Conservation (phyloP, 1,140 invertebrate species). For the Leptestheria dahalacensis region DNA sequence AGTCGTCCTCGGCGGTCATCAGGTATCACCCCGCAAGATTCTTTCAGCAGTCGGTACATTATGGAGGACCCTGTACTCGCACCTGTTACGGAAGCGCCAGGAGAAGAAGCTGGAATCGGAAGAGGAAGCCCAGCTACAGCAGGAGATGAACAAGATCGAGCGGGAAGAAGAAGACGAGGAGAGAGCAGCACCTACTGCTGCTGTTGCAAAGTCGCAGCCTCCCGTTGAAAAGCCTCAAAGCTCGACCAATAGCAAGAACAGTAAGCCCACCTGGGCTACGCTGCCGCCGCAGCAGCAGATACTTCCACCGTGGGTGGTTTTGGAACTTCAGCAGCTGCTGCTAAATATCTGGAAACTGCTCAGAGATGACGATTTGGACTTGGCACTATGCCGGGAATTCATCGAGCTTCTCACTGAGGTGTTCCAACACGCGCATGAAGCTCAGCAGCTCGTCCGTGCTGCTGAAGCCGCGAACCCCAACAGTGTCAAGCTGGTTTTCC, state of each 20-base stretch:
- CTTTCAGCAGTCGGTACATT: slow-evolving; percentile 1
- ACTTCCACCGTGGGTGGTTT: not conserved
- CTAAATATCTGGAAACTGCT: slow-evolving; percentile 1
- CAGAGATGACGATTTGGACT: not conserved
- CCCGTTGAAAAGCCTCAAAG: not conserved
- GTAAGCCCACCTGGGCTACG: not conserved
- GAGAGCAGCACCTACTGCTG: not conserved
- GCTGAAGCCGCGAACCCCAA: not conserved
- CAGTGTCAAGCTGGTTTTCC: not conserved
- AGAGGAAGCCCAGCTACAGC: not conserved
- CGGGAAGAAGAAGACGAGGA: not conserved
- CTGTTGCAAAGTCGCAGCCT: not conserved
- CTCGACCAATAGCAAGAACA: not conserved
- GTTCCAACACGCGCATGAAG: not conserved
- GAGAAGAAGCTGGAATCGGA: not conserved
- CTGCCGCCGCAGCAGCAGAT: slow-evolving; percentile 1
- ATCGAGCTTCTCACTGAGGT: not conserved
- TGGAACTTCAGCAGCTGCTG: slow-evolving; percentile 1
- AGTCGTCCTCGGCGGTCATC: not conserved
- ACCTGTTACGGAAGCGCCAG: slow-evolving; percentile 2
- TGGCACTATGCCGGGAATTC: not conserved
- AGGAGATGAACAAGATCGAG: not conserved
- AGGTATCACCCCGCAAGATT: not conserved
- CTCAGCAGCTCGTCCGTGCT: not conserved
- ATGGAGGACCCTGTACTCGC: slow-evolving; percentile 11